These are phyloP conservation scores for Cromileptes altivelis DNA, from an alignment of 2,113 vertebrate species.

Conservation along the genomic window DNA sequence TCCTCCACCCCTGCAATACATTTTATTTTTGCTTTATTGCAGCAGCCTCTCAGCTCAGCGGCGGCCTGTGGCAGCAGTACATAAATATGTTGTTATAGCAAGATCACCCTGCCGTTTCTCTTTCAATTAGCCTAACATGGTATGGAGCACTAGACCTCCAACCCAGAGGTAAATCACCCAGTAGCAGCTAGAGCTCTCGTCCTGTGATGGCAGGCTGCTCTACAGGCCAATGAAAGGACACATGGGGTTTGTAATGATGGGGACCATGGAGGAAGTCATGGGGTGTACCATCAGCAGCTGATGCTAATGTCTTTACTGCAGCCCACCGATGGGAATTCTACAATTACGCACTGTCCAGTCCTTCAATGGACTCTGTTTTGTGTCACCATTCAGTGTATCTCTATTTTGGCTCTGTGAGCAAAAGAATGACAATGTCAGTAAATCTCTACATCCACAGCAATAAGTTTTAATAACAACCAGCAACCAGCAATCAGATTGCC, in stretches of 20 bases:
- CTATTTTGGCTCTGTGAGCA: neutral
- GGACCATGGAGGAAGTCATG: conserved; percentile 31
- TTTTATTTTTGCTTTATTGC: conserved; percentile 81
- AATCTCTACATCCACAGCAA: neutral
- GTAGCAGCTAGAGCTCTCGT: conserved; percentile 32
- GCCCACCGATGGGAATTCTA: neutral
- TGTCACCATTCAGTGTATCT: neutral
- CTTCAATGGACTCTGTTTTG: neutral
- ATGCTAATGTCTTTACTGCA: neutral
- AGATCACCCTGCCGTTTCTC: conserved; percentile 72
- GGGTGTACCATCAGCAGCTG: conserved; percentile 50
- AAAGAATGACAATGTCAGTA: neutral
- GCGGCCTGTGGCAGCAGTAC: conserved; percentile 31
- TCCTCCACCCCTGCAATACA: conserved; percentile 57
- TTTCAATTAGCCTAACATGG: conserved; percentile 81
- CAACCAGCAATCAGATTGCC: neutral
- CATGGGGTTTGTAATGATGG: conserved; percentile 32
- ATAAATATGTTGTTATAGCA: conserved; percentile 71
- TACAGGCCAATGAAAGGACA: neutral
- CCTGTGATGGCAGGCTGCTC: conserved; percentile 26
- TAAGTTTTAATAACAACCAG: neutral
- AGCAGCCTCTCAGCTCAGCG: conserved; percentile 57
- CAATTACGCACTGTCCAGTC: neutral
- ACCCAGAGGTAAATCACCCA: conserved; percentile 74
- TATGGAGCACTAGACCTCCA: conserved; percentile 47